A percentile compares a stretch with the other conserved stretches of the same genome.
These are phyloP conservation scores for Anadara kagoshimensis DNA, from an alignment of 1,140 invertebrate genomes.

Conservation along the genomic window DNA sequence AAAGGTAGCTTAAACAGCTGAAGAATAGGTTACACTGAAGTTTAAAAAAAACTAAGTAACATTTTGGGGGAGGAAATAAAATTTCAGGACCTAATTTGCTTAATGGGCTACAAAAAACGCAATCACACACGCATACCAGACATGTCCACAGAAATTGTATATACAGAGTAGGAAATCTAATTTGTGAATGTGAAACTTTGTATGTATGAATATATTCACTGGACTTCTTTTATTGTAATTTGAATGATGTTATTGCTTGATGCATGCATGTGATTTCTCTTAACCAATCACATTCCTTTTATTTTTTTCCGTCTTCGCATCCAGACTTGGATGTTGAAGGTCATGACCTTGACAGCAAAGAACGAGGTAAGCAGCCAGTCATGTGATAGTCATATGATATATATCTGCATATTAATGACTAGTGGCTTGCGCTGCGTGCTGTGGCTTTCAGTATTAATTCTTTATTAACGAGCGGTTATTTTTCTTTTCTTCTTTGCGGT, in stretches of 20 bases:
- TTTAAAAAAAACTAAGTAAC: too few relatives aligned
- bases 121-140: too few relatives aligned
- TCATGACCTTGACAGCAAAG: conserved; percentile 8
- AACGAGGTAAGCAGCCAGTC: conserved; percentile 43
- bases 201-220: neutral
- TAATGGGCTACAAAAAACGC: too few relatives aligned
- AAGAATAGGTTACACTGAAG: too few relatives aligned
- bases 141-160: too few relatives aligned
- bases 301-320: conserved; percentile 33
- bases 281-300: conserved; percentile 4
- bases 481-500: too few relatives aligned
- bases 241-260: neutral
- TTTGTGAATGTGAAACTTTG: neutral
- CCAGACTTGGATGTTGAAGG: conserved; percentile 51
- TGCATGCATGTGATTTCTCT: neutral
- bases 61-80: too few relatives aligned
- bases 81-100: too few relatives aligned
- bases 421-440: neutral
- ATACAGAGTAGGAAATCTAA: too few relatives aligned
- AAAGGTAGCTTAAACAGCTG: too few relatives aligned
- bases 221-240: neutral
- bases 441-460: neutral
- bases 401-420: neutral
- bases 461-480: too few relatives aligned
- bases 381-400: conserved; percentile 31